Evolutionary conservation across 2,888 invertebrate genomes (phyloP).

Genomic region (Argyresthia albistria): DNA sequence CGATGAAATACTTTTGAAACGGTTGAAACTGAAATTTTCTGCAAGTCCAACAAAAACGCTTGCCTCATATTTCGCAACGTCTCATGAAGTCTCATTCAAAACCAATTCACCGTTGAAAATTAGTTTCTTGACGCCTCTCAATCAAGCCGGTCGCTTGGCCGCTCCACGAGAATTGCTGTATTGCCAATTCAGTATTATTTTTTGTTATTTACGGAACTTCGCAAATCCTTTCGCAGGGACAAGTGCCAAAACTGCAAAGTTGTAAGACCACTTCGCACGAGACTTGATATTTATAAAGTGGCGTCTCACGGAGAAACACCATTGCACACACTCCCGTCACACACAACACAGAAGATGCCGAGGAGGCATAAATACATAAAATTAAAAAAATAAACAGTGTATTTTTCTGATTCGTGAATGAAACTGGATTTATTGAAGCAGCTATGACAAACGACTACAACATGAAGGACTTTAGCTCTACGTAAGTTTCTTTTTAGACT

Average conservation of each 20-base stretch:
- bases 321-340: conserved; percentile 26
- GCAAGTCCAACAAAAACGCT: too few relatives aligned
- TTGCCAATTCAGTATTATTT: too few relatives aligned
- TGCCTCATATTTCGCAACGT: too few relatives aligned
- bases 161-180: background rate
- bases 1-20: too few relatives aligned
- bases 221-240: background rate
- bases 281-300: conserved; percentile 4
- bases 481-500: conserved; percentile 35
- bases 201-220: background rate
- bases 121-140: background rate
- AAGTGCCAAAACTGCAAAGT: conserved; percentile 3
- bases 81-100: too few relatives aligned
- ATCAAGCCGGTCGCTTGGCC: background rate
- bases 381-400: conserved; percentile 17
- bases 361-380: conserved; percentile 24
- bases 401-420: background rate
- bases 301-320: conserved; percentile 22
- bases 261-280: conserved; percentile 2
- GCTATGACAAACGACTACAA: conserved; percentile 52
- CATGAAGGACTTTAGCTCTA: conserved; percentile 65
- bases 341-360: conserved; percentile 33
- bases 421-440: conserved; percentile 18
- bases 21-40: too few relatives aligned
- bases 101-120: background rate